These are phyloP conservation scores for Ispidina picta DNA, from an alignment of 2,797 vertebrate species.

Conservation along the genomic window DNA sequence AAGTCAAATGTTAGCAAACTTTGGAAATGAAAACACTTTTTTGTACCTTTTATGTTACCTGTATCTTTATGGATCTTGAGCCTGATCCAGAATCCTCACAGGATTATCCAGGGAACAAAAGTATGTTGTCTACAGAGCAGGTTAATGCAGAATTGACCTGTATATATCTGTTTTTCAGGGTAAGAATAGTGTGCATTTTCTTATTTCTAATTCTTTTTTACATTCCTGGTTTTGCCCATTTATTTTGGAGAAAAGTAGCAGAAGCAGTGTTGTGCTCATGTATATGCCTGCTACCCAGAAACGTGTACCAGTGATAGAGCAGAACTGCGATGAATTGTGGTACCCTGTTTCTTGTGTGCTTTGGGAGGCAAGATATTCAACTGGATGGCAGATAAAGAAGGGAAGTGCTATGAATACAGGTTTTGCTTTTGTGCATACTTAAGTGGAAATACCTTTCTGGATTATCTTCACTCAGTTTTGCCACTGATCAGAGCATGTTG, in stretches of 20 bases:
- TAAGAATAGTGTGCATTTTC: background rate
- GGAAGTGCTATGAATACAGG: background rate
- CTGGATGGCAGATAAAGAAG: background rate
- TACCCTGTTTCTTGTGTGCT: background rate
- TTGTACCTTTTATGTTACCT: background rate
- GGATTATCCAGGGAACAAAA: background rate
- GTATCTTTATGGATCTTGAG: background rate
- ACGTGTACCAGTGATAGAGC: accelerated
- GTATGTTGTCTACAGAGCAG: background rate
- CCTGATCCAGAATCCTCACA: background rate
- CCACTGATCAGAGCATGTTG: background rate
- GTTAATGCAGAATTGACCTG: background rate
- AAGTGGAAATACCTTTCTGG: background rate
- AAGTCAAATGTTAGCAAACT: background rate
- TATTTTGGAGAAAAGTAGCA: background rate
- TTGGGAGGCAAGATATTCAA: background rate
- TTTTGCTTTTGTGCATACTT: background rate
- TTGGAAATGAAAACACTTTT: background rate
- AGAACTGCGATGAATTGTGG: background rate
- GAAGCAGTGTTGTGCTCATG: background rate
- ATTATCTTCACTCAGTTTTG: background rate
- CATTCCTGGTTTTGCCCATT: background rate
- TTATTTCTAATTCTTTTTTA: background rate
- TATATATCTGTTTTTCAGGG: background rate
- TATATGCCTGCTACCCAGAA: background rate